Conservation (phyloP, 2,888 invertebrate species). For the Mimas tiliae region DNA sequence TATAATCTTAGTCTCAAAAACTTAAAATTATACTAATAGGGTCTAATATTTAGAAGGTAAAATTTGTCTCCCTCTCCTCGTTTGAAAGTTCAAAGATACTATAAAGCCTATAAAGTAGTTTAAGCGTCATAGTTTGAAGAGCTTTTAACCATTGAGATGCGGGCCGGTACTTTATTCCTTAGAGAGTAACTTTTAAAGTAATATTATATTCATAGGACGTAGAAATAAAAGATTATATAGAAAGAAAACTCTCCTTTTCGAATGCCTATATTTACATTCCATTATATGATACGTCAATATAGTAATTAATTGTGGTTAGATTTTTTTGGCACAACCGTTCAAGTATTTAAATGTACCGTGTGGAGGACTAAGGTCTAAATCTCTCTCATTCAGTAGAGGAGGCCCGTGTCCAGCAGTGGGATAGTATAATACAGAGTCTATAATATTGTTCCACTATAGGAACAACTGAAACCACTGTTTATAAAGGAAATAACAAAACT, state of each 20-base stretch:
- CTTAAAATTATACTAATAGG: neutral
- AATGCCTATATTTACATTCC: neutral
- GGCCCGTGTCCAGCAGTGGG: too few relatives aligned
- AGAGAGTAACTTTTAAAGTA: neutral
- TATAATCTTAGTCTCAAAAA: neutral
- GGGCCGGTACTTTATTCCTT: too few relatives aligned
- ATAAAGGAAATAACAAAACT: constrained; percentile 2
- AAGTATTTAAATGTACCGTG: too few relatives aligned
- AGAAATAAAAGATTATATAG: neutral
- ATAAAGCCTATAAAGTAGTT: neutral
- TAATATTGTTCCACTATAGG: too few relatives aligned
- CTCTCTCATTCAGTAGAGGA: too few relatives aligned
- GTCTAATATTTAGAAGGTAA: neutral
- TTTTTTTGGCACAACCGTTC: neutral
- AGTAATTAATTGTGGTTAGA: neutral
- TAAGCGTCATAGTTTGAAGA: neutral
- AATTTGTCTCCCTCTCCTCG: neutral
- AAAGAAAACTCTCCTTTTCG: neutral
- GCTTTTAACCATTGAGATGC: neutral
- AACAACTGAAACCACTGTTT: too few relatives aligned
- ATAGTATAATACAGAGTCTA: too few relatives aligned
- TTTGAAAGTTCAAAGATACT: neutral
- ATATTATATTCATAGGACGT: neutral
- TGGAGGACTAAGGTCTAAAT: too few relatives aligned
- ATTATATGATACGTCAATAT: too few relatives aligned